Base-by-base conservation (phyloP, 1,140 invertebrate species). In the Micrasema minimum region DNA sequence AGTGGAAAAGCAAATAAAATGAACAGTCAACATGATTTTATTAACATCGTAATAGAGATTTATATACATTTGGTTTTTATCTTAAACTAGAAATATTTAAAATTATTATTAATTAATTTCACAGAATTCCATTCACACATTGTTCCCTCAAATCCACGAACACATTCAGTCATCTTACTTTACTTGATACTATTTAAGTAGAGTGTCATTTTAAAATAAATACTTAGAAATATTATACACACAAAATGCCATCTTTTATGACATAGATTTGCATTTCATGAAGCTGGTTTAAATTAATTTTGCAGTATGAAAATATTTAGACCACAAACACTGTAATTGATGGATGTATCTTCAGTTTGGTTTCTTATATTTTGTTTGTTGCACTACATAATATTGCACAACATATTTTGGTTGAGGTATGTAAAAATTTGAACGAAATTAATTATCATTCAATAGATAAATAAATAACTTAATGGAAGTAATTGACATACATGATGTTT, bases 31-130 rank as follows among this genome's bases (percentile, higher is more conserved):
- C 50, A 55, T 55, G 11, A 48, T 48, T 69, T 69, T 68, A 68
- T 61, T 67, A 72, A 59, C 31, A 69, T 69, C 46, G 53, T 26
- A 66, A 64, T 65, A 51, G 31, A 66, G 22, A 12, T 55, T 69
- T 73, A 73, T 73, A 69, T 69, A 73, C 71, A 73, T 73, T 73
- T 73, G 71, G 71, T 73, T 68, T 65, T 67, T 5, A 14, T 62
- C 62, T 67, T 68, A 67, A 53, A 23, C 31, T 48, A 53, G 16
- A 48, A 59, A 72, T 23, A 38, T 64, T 50, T 38, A 16, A 48
- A 48, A 53, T 53, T 26, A 53, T 53, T 26, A 59, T 38, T 51
- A 35, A 48, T 62, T 72, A n/a, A 46, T 57, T 46, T 65, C 46
- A 23, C 14, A 55, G 7, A 45, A 37, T 46, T 18, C 23, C 62